Conservation (phyloP, 2,797 vertebrate species). For the Phoeniculus purpureus region DNA sequence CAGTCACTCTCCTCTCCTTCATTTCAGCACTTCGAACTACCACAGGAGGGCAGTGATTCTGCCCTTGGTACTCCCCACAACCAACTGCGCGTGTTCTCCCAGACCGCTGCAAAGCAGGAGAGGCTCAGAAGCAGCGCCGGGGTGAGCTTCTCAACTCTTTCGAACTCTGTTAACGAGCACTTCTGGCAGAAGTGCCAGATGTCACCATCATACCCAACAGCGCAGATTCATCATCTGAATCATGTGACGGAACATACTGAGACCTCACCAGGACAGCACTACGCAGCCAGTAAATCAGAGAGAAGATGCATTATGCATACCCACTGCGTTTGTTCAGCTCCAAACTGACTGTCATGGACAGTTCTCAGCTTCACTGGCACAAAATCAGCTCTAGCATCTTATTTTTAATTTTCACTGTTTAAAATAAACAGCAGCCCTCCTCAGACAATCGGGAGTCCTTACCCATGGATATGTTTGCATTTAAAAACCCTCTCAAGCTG, state of each 20-base stretch:
- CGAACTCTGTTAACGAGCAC: accelerated
- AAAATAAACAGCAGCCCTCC: not conserved
- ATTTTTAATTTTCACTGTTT: not conserved
- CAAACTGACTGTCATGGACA: not conserved
- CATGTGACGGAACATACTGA: not conserved
- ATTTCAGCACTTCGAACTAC: not conserved
- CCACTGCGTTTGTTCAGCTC: not conserved
- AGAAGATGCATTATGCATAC: not conserved
- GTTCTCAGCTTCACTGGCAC: not conserved
- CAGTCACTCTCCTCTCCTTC: not conserved
- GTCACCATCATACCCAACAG: not conserved
- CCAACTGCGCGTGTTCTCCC: not conserved
- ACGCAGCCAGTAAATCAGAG: not conserved
- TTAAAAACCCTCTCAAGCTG: not conserved
- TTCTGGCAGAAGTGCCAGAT: not conserved
- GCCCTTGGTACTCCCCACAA: not conserved
- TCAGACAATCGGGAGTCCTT: not conserved
- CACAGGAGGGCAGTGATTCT: not conserved
- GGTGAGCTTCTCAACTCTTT: not conserved
- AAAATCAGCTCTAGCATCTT: not conserved
- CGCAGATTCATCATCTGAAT: not conserved
- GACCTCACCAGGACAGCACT: not conserved
- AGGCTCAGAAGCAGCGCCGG: not conserved
- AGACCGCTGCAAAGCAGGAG: not conserved
- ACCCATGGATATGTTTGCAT: accelerated